These are phyloP conservation scores for Pinctada fucata DNA, from an alignment of 2,888 invertebrate genomes.

Conservation along the genomic window DNA sequence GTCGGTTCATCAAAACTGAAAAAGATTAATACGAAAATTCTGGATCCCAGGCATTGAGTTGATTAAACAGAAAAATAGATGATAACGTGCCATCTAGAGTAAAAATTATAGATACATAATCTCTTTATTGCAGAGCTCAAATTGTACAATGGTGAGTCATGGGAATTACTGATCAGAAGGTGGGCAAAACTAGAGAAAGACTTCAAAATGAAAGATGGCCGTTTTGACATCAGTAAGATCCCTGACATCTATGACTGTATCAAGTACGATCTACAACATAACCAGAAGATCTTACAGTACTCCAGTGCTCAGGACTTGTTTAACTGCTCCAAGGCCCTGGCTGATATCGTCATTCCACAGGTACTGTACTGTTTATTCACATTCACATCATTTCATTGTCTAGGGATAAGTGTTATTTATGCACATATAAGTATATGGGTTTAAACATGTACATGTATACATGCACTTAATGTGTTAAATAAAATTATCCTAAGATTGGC, in stretches of 20 bases:
- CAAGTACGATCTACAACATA: conserved; percentile 97
- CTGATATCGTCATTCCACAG: conserved; percentile 99
- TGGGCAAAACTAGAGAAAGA: conserved; percentile 99
- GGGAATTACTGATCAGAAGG: conserved; percentile 97
- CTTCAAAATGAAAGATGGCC: conserved; percentile 91
- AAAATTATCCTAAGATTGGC: too few species aligned
- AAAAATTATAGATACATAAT: too few species aligned
- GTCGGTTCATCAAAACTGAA: too few species aligned
- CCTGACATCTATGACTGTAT: conserved; percentile 99
- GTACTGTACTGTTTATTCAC: conserved; percentile 76
- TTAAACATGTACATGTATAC: too few species aligned
- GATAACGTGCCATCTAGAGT: too few species aligned
- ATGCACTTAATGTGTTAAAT: too few species aligned
- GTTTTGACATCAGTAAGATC: conserved; percentile 98
- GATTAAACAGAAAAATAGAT: too few species aligned
- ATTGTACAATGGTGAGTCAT: conserved; percentile 98
- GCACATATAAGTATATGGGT: too few species aligned
- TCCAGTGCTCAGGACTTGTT: conserved; percentile 80
- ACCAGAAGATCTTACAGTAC: conserved; percentile 94
- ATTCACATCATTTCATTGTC: too few species aligned
- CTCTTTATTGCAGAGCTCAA: conserved; percentile 84
- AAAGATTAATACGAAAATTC: too few species aligned
- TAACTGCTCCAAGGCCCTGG: conserved; percentile 96
- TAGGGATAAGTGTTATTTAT: too few species aligned
- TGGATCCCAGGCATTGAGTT: too few species aligned